Evolutionary conservation across 2,113 vertebrate genomes (phyloP), one percentile per base, ranked within the genome.

Genomic region (Syrmaticus mikado): DNA sequence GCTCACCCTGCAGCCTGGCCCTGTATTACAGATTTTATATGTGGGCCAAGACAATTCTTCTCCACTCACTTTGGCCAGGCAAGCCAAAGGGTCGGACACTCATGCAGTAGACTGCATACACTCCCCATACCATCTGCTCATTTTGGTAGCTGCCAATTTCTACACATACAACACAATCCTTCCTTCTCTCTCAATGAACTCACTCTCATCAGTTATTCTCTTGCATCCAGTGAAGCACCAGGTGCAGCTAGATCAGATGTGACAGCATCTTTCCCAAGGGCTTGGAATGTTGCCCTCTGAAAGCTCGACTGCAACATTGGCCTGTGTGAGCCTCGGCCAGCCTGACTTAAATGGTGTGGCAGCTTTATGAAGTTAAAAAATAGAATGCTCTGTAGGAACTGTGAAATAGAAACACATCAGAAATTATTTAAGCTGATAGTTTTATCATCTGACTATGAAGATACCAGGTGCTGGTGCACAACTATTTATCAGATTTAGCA

Each of bases 211-310:
- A 67, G 7, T 36, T 45, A 41, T 28, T 17, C 24, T 43, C 22
- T 34, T 32, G n/a, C 45, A 50, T 8, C 6, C 55, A 70, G 36
- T 10, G 41, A 43, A 68, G 25, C 8, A 8, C 27, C 8, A 32
- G 11, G 1, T 32, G 22, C 34, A 43, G 13, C n/a, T 18, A 32
- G 27, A 28, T 12, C 65, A 88, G 58, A 36, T 2, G 2, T 7
- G 16, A 38, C 30, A 36, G 6, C 2, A 1, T 30, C n/a, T 28
- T 64, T 41, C 52, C 72, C 40, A 15, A 0, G 1, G 32, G 19
- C 30, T 22, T 25, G 46, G 67, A 87, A 30, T 0, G 3, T 6
- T 82, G 34, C 14, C 43, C 62, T 25, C 20, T 11, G 46, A 64
- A 53, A 87, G 27, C 20, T 0, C 1, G 40, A 27, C 18, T 3